A percentile compares a stretch with the other conserved stretches of the same genome.
phyloP scores from a whole-genome alignment of 2,113 vertebrate species.

The Bubo blakistoni region DNA sequence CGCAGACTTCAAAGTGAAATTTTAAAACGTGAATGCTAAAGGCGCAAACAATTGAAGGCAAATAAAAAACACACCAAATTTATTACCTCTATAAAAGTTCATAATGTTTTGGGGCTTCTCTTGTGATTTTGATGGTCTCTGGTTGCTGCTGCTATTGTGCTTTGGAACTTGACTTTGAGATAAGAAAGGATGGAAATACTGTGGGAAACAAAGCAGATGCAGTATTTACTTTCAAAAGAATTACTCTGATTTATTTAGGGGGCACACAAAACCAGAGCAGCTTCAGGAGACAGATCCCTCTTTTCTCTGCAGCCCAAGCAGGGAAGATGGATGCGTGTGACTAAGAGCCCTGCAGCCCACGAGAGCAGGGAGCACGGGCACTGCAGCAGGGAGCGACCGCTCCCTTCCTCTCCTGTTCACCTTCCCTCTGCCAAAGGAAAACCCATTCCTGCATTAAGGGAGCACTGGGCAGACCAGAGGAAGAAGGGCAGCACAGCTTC shows the following conservation, averaged over 20 bases:
- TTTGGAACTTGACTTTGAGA: neutral
- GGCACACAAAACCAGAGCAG: neutral
- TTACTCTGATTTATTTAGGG: neutral
- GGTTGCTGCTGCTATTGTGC: neutral
- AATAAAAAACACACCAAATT: neutral
- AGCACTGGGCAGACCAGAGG: neutral
- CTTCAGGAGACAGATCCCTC: neutral
- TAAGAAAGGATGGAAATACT: neutral
- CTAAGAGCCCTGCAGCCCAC: neutral
- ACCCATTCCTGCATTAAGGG: neutral
- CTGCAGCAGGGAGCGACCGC: rapidly evolving
- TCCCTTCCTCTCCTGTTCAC: neutral
- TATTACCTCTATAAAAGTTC: neutral
- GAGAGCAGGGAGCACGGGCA: neutral
- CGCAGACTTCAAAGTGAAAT: neutral
- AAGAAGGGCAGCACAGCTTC: neutral
- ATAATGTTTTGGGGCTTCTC: neutral
- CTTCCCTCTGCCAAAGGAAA: neutral
- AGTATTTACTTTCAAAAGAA: neutral
- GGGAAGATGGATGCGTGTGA: too few species aligned
- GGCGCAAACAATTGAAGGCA: neutral
- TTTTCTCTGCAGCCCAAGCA: neutral
- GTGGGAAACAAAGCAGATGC: neutral
- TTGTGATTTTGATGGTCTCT: neutral
- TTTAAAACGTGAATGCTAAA: neutral